Base-by-base conservation (phyloP, 2,797 vertebrate species). In the Thripadectes ignobilis region DNA sequence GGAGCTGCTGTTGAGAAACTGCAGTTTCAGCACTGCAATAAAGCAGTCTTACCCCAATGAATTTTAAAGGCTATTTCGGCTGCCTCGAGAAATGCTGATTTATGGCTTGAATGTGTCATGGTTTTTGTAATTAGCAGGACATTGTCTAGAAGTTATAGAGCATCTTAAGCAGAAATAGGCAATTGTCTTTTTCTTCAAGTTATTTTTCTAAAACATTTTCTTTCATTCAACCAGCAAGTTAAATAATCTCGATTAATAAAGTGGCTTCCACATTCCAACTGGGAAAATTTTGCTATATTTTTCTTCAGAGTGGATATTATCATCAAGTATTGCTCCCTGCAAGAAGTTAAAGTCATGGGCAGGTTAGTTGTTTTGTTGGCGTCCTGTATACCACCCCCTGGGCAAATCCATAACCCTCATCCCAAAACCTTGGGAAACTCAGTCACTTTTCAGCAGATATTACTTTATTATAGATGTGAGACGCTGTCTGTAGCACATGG, bases 51-150 rank as follows among this genome's bases (percentile, higher is more conserved):
- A 29, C 52, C 7, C 4, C 57, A 34, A 5, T 85, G 79, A 62
- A 90, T 96, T 79, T 94, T 93, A 91, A 88, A 80, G 89, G 85
- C 12, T 90, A 59, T 90, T 96, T 95, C 71, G 69, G 77, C 39
- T 72, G 77, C 71, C 52, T 93, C 19, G 4, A 63, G 68, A 87
- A 96, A 73, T 88, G 69, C 43, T 95, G 89, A 93, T 78, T 76
- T 89, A 94, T 93, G 19, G 46, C 74, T 69, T n/a, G 71, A 93
- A 83, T 34, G 27, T 0, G 0, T 88, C n/a, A 55, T 48, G 23
- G 0, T 84, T 85, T 57, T 94, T 71, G 54, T 16, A 76, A 94
- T 95, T 88, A 96, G 38, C 84, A 93, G 59, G 88, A 62, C 86
- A 85, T 69, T 9, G 6, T 83, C 89, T 83, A 55, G 61, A 43